Evolutionary conservation across 1,140 invertebrate species (phyloP), one percentile per base, ranked within the genome.

Genomic region (Thaumatotibia leucotreta): DNA sequence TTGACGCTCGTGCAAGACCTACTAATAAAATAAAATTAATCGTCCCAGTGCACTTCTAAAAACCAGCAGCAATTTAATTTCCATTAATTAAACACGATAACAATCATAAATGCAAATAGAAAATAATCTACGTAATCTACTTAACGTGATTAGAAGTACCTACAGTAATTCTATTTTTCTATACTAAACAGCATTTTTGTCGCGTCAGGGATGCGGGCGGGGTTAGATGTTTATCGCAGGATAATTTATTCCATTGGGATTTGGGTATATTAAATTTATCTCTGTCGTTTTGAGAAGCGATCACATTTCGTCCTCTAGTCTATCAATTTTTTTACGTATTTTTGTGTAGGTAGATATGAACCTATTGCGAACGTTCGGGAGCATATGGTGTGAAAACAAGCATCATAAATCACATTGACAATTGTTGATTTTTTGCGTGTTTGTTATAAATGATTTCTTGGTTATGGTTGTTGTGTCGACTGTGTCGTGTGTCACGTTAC

Each of bases 221-320:
- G 66, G 49, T 70, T 64, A 77, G 82, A 86, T 85, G 69, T 76
- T 78, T 85, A 83, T 86, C 86, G 76, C 67, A 49, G 66, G 70
- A 76, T 84, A 83, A 88, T 86, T 83, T 82, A 84, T 86, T 79
- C 83, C 79, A 73, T 74, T 63, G 82, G 82, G 69, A 78, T 76
- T 75, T 65, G 61, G 50, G 64, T 65, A 61, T 31, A 52, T n/a
- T n/a, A n/a, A n/a, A n/a, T 54, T 61, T 65, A 54, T 61, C 33
- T 61, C 52, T 58, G 52, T 58, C 52, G 27, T 58, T 72, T 68
- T 66, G 70, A 33, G 62, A 68, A 68, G 65, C 35, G 66, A 72
- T 72, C 54, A 32, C 62, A 14, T 35, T 63, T 63, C 54, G 52
- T 24, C 27, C 39, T 17, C 6, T 17, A n/a, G 39, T 58, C 52